Percentiles rank a stretch among this genome's conserved stretches.
Conservation (phyloP, 2,113 vertebrate genomes). For the Pan paniscus region DNA sequence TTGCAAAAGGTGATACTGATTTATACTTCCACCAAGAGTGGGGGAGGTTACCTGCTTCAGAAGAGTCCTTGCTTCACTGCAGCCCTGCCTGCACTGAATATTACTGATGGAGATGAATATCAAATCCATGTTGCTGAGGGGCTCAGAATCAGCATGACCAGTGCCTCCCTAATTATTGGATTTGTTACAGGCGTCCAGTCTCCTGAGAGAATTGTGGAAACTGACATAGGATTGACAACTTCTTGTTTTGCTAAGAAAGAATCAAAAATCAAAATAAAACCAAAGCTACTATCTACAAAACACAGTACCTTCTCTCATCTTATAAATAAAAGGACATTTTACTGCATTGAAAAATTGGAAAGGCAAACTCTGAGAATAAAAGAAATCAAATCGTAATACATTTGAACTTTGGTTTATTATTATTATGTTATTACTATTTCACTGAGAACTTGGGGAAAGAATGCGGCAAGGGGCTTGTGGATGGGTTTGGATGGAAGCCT, state of each 20-base stretch:
- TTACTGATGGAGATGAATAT: too few species aligned
- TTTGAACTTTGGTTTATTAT: neutral
- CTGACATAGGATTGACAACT: neutral
- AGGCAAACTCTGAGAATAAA: conserved; percentile 12
- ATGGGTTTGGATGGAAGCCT: neutral
- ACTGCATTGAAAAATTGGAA: neutral
- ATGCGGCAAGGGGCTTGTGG: fast-evolving
- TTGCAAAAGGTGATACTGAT: neutral
- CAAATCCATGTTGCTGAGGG: neutral
- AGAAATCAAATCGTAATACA: neutral
- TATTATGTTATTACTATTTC: neutral
- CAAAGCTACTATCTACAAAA: neutral
- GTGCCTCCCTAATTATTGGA: neutral
- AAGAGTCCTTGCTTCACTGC: fast-evolving
- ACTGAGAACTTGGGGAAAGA: neutral
- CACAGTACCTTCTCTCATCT: neutral
- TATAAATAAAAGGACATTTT: neutral
- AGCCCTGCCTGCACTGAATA: neutral
- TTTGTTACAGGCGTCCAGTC: neutral
- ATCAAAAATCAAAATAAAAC: neutral
- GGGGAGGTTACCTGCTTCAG: neutral
- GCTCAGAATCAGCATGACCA: neutral
- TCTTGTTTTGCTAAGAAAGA: conserved; percentile 1
- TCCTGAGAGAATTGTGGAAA: neutral
- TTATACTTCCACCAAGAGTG: neutral